These are phyloP conservation scores for Barbus barbus DNA, from an alignment of 2,113 vertebrate species.

Conservation along the genomic window DNA sequence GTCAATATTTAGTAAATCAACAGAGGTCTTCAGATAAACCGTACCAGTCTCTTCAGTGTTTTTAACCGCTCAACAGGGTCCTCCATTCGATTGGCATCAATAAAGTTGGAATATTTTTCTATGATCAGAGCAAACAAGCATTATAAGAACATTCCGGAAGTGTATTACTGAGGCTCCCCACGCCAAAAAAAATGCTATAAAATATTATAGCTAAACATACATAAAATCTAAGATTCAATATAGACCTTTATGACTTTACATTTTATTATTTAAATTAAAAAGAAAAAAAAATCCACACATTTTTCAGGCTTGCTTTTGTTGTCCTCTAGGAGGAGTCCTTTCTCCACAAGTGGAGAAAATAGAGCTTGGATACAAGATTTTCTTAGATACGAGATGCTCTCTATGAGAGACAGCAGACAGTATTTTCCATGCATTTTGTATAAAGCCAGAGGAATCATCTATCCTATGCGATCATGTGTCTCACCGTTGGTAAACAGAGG, in stretches of 20 bases:
- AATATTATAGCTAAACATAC: no score
- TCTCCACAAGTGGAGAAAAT: not conserved
- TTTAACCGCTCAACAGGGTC: conserved; percentile 90
- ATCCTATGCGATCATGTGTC: conserved; percentile 35
- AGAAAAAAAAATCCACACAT: no score
- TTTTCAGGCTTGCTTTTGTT: no score
- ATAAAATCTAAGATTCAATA: not conserved
- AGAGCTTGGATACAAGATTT: not conserved
- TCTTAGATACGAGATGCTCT: not conserved
- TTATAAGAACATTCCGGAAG: not conserved
- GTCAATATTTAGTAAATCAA: not conserved
- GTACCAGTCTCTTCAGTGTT: conserved; percentile 91
- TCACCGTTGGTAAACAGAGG: conserved; percentile 96
- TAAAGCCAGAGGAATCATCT: not conserved
- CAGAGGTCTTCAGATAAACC: conserved; percentile 51
- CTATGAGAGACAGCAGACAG: not conserved
- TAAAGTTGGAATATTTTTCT: conserved; percentile 96
- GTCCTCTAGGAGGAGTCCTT: conserved; percentile 41
- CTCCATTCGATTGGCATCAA: conserved; percentile 94
- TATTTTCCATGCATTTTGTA: not conserved
- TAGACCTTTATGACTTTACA: no score
- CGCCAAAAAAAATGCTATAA: not conserved
- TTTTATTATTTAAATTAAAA: no score
- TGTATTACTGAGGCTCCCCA: not conserved
- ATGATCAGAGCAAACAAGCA: conserved; percentile 52